Evolutionary conservation across 2,113 vertebrate genomes (phyloP).

Genomic region (Gadus macrocephalus): DNA sequence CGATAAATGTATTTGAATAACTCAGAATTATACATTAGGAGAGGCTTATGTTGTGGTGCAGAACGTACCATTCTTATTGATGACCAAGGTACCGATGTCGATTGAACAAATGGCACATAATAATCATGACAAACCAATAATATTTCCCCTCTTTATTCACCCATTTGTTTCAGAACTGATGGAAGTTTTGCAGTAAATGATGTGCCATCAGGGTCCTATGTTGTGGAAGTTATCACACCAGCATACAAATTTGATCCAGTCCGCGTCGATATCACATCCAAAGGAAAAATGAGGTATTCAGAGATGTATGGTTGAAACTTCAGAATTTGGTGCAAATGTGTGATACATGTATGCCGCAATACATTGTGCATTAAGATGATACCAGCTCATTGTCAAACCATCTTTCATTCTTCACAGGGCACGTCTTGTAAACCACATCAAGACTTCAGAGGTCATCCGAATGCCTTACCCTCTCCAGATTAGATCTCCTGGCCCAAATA

Average conservation of each 20-base stretch:
- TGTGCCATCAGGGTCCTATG: slow-evolving; percentile 93
- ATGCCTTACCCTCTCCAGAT: slow-evolving; percentile 93
- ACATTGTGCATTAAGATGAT: background rate
- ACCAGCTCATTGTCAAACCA: background rate
- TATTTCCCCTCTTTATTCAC: background rate
- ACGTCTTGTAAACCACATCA: slow-evolving; percentile 94
- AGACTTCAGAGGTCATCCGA: slow-evolving; percentile 92
- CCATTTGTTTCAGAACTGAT: slow-evolving; percentile 77
- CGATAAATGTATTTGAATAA: too few species aligned
- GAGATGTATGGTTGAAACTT: background rate
- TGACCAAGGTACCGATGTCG: too few species aligned
- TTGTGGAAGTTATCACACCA: slow-evolving; percentile 90
- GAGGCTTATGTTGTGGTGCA: too few species aligned
- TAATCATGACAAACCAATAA: background rate
- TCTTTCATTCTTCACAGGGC: slow-evolving; percentile 71
- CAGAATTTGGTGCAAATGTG: background rate
- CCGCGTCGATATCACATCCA: slow-evolving; percentile 97
- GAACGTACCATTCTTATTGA: too few species aligned
- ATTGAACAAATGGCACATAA: too few species aligned
- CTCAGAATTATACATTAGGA: too few species aligned
- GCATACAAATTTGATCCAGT: slow-evolving; percentile 89
- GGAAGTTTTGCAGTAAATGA: slow-evolving; percentile 96
- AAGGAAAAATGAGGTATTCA: slow-evolving; percentile 97
- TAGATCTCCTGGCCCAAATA: slow-evolving; percentile 85
- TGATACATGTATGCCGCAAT: background rate